Evolutionary conservation across 1,140 invertebrate genomes (phyloP), one percentile per base, ranked within the genome.

Genomic region (Heliothis virescens): DNA sequence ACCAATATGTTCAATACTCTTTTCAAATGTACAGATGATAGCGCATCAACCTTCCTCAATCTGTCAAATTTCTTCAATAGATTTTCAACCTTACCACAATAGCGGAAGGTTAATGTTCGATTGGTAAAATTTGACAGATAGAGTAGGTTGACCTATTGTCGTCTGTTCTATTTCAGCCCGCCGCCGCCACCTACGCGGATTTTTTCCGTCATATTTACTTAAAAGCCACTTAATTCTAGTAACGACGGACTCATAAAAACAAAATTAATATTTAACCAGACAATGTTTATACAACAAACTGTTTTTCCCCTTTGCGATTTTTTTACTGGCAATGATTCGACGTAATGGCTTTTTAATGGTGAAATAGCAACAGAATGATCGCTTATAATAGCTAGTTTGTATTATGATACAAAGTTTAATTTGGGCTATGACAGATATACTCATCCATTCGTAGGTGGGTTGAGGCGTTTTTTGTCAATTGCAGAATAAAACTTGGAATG

Each of bases 331-430:
- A 48, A 47, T 53, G 48, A 53, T 18, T 52, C 50, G 2, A 50
- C 67, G 10, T 73, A 73, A 73, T 73, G 18, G 55, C 53, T 16
- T n/a, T 73, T 73, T 73, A 73, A 73, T 53, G 13, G 21, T 16
- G 29, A 73, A 29, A 29, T 48, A 48, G 18, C 15, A 47, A 3
- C 47, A 48, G 62, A 47, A 50, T 50, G 41, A 47, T 13, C 26
- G 59, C 18, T 7, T 18, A 13, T 62, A 62, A 62, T 62, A 13
- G 59, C 26, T 26, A 34, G 21, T 29, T 62, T 67, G 16, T 26
- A 50, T 18, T 29, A 10, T 50, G 10, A 50, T 67, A 18, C 15
- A 18, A 21, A 47, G 12, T 67, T 50, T 29, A 41, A 41, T 41
- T 41, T 41, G 5, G 34, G 34, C 1, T 41, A 41, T 41, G 34